These are phyloP conservation scores for Acanthopleura granulata DNA, from an alignment of 2,888 invertebrate species.

Conservation along the genomic window DNA sequence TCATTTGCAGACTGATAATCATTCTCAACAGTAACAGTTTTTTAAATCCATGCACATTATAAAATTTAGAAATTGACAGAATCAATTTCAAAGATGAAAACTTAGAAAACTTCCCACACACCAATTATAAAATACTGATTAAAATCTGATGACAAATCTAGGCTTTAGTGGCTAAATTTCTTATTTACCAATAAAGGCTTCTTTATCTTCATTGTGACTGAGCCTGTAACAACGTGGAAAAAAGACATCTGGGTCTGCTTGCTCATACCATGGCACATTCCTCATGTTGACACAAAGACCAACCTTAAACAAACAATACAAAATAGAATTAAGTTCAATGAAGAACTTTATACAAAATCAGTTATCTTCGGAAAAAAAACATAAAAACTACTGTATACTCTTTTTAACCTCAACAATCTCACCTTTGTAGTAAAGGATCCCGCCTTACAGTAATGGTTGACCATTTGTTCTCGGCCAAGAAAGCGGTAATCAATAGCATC, in stretches of 20 bases:
- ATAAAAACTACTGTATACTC: background rate
- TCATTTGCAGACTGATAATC: background rate
- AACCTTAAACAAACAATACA: slow-evolving; percentile 39
- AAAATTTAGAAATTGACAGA: too few relatives aligned
- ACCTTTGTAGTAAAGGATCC: slow-evolving; percentile 91
- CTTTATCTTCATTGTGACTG: slow-evolving; percentile 63
- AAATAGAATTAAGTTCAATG: too few relatives aligned
- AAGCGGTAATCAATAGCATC: slow-evolving; percentile 83
- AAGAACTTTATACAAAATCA: background rate
- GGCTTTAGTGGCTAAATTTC: background rate
- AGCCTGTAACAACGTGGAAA: slow-evolving; percentile 91
- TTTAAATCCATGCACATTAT: too few relatives aligned
- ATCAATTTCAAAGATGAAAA: too few relatives aligned
- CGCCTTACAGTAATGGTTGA: slow-evolving; percentile 87
- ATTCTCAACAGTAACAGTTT: too few relatives aligned
- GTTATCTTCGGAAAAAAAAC: background rate
- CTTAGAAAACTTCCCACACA: too few relatives aligned
- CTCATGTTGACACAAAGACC: slow-evolving; percentile 62
- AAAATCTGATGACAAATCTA: too few relatives aligned
- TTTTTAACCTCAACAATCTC: slow-evolving; percentile 24
- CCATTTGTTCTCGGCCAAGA: slow-evolving; percentile 78
- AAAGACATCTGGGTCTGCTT: slow-evolving; percentile 78
- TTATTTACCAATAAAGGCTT: slow-evolving; percentile 59
- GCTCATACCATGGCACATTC: slow-evolving; percentile 63
- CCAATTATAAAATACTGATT: too few relatives aligned